Base-by-base conservation (phyloP, 2,888 invertebrate species). In the Clunio marinus region DNA sequence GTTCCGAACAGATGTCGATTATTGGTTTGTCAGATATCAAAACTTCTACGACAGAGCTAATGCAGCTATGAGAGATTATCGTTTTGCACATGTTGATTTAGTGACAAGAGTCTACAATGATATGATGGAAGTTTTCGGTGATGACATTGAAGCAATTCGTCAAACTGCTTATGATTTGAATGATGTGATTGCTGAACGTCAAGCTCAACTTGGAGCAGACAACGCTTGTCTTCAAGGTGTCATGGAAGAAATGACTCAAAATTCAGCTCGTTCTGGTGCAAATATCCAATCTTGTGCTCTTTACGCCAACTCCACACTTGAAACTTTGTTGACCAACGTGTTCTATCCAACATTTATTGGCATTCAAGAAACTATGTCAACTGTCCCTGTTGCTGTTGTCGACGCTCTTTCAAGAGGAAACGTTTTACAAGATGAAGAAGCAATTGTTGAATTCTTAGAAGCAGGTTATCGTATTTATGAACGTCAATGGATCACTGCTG, bases 311-410 rank as follows among this genome's bases (percentile, higher is more conserved):
- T 1, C 2, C 1, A 68, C 68, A n/a, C 5, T 58, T 8, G 8
- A 10, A 4, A 2, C 1, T 10, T 24, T 32, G 20, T 17, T 68
- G 8, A 7, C 41, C 20, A 46, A 68, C 28, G 22, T 28, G 13
- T 68, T 68, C 68, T 68, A 68, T 20, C 68, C 58, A 58, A 41
- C 41, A 17, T 68, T 68, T 13, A 41, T 15, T 13, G 41, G 7
- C 17, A 58, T 58, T 13, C 68, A 58, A 28, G 41, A 1, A 5
- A 25, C 35, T 17, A 55, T 41, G 5, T 57, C 68, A 55, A 27
- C 57, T 15, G 45, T 58, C 25, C 68, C 58, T 24, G 7, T 41
- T 17, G 17, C 46, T 8, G 55, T 51, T 10, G 8, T 58, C 7
- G 58, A 32, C 25, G 41, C 22, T n/a, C 22, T 68, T 5, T 68